Conservation (phyloP, 2,888 invertebrate genomes). For the Cacoxenus indagator region DNA sequence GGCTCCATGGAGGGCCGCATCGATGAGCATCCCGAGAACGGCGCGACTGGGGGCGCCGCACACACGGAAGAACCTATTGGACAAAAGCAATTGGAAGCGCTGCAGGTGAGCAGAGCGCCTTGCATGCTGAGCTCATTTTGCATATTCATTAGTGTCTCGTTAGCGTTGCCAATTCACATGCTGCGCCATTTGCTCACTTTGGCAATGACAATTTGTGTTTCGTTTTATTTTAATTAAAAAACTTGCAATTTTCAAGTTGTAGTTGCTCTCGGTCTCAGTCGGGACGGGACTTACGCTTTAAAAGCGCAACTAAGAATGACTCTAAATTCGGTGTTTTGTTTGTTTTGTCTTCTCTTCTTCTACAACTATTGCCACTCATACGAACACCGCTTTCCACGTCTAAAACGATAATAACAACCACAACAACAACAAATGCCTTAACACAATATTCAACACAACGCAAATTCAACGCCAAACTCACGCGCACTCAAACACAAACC, state of each 20-base stretch:
- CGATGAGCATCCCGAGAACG: conserved; percentile 65
- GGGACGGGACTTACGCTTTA: background rate
- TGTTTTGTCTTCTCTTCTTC: background rate
- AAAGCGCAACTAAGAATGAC: conserved; percentile 16
- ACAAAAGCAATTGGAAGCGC: conserved; percentile 58
- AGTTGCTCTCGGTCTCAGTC: background rate
- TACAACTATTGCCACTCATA: background rate
- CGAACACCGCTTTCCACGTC: conserved; percentile 35
- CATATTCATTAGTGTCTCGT: conserved; percentile 8
- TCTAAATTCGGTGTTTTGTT: background rate
- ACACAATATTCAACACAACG: conserved; percentile 28
- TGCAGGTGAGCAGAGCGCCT: conserved; percentile 58
- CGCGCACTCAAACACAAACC: conserved; percentile 22
- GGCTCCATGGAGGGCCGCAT: conserved; percentile 69
- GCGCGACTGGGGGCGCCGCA: conserved; percentile 24
- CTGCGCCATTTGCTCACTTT: conserved; percentile 6
- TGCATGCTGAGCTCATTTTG: conserved; percentile 1
- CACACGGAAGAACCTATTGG: conserved; percentile 25
- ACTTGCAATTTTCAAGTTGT: conserved; percentile 4
- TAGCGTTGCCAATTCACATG: background rate
- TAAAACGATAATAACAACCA: conserved; percentile 35
- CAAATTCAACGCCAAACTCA: background rate
- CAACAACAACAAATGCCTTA: conserved; percentile 25
- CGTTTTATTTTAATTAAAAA: conserved; percentile 16
- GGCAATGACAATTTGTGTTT: background rate